Evolutionary conservation across 2,113 vertebrate species (phyloP).

Genomic region (Neomonachus schauinslandi): DNA sequence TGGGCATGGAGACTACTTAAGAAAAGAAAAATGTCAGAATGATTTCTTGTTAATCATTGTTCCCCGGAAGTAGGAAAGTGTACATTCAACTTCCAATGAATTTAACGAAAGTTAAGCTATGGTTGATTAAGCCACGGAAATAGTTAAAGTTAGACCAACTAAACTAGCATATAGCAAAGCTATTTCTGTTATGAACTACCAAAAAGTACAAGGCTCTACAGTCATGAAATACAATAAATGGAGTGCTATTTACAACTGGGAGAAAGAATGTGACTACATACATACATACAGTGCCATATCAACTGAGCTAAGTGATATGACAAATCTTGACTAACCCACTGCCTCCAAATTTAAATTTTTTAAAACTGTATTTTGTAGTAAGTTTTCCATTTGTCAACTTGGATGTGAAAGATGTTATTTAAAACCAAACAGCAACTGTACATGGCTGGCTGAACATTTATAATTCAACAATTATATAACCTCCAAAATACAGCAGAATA

Average conservation of each 20-base stretch:
- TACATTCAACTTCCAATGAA: not conserved
- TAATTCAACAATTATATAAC: slow-evolving; percentile 19
- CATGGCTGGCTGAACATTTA: slow-evolving; percentile 19
- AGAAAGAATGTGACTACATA: not conserved
- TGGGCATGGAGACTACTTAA: not conserved
- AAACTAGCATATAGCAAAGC: not conserved
- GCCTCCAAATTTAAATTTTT: not conserved
- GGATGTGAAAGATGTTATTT: slow-evolving; percentile 46
- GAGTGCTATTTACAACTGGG: not conserved
- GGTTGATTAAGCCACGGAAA: not conserved
- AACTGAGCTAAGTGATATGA: not conserved
- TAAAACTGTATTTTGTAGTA: slow-evolving; percentile 40
- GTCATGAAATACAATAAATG: not conserved
- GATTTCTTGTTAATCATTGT: not conserved
- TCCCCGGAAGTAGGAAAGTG: not conserved
- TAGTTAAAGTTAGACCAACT: not conserved
- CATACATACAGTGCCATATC: not conserved
- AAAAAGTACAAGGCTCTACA: not conserved
- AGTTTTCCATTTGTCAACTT: not conserved
- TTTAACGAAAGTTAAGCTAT: not conserved
- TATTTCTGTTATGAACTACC: not conserved
- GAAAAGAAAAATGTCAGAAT: not conserved
- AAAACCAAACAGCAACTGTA: slow-evolving; percentile 33
- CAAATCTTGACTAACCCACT: not conserved
- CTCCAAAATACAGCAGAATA: not conserved